Base-by-base conservation (phyloP, 2,888 invertebrate species). In the Tubulanus polymorphus region DNA sequence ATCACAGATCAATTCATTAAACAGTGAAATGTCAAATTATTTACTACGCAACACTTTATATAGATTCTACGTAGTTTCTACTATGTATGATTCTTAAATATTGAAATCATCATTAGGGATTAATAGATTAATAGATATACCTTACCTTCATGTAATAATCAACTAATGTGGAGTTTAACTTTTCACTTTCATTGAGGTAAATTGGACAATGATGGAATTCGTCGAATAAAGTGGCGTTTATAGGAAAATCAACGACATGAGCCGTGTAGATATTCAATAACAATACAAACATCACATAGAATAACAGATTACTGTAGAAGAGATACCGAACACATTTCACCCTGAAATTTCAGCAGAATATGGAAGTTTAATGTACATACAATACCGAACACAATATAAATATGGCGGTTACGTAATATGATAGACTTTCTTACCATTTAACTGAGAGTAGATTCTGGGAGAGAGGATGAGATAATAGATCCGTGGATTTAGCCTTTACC, bases 391-490 rank as follows among this genome's bases (percentile, higher is more conserved):
- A n/a, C 10, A 32, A 32, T 10, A 32, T 32, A n/a, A n/a, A 32
- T 32, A 10, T 12, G 10, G n/a, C 10, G n/a, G n/a, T n/a, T n/a
- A n/a, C n/a, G 35, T 32, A 32, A 32, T 32, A n/a, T 32, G 35
- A 10, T 32, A 32, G n/a, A 41, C n/a, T n/a, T 23, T 46, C 32
- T 26, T 56, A 89, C 91, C 91, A 92, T 79, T 92, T 92, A 89
- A 90, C 90, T 80, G 90, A 88, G 41, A 92, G 80, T 76, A 91
- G 90, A 78, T 90, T 91, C 71, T 91, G 90, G 70, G 90, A 90
- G 2, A 92, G 79, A 0, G 91, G 90, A 80, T 92, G 91, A 12
- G 91, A 90, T 41, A 92, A 77, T 0, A 92, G 79, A 69, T 91
- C 90, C 0, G 91, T 91, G 58, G 91, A 82, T 3, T 90, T 89